Conservation (phyloP, 1,140 invertebrate genomes). For the Cataglyphis hispanica region DNA sequence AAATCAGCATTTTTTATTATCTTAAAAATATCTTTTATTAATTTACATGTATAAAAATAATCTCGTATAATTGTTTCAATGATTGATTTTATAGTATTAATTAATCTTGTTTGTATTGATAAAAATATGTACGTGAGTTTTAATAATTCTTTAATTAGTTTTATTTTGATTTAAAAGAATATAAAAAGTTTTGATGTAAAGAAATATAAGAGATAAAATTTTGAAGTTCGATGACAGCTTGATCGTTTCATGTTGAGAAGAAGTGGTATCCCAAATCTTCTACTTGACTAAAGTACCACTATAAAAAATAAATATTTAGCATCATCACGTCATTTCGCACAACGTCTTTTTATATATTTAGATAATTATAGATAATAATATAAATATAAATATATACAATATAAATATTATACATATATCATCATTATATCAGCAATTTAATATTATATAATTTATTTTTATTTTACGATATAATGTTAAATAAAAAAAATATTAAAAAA, state of each 20-base stretch:
- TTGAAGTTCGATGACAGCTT: conserved; percentile 41
- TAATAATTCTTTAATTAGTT: neutral
- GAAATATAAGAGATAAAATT: neutral
- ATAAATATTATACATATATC: neutral
- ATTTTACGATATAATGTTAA: neutral
- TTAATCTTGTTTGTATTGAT: neutral
- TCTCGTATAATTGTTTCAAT: neutral
- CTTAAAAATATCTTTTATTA: conserved; percentile 1
- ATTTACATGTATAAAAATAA: neutral
- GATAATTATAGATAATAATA: conserved; percentile 17
- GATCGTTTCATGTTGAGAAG: neutral
- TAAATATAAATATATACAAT: neutral
- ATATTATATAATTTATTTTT: neutral
- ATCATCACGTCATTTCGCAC: neutral
- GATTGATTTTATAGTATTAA: neutral
- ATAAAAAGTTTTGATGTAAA: neutral
- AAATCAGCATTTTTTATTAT: neutral
- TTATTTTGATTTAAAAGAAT: neutral
- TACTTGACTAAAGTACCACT: conserved; percentile 28
- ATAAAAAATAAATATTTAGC: conserved; percentile 39
- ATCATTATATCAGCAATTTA: neutral
- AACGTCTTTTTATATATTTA: neutral
- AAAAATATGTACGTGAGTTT: neutral
- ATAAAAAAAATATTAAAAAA: neutral
- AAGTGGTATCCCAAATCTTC: conserved; percentile 16